Percentiles rank a stretch among this genome's conserved stretches.
These are phyloP conservation scores for Calliphora vicina DNA, from an alignment of 1,140 invertebrate genomes.

Conservation along the genomic window DNA sequence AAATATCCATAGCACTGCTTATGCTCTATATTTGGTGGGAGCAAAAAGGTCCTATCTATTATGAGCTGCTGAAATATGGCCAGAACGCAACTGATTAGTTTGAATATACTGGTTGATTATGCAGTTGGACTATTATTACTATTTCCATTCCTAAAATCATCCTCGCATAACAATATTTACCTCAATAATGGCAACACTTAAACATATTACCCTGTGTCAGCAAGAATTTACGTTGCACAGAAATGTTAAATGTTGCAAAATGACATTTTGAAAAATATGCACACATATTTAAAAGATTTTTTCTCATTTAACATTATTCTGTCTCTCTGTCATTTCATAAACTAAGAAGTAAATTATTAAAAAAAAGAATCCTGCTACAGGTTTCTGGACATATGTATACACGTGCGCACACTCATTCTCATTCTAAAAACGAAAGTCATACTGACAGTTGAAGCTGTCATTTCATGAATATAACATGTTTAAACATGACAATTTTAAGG, in stretches of 20 bases:
- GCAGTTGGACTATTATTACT: too few species aligned
- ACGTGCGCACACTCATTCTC: not conserved
- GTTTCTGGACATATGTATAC: not conserved
- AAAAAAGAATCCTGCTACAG: not conserved
- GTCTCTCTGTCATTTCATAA: constrained; percentile 25
- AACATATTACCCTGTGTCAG: not conserved
- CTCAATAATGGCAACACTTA: not conserved
- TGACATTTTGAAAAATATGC: constrained; percentile 15
- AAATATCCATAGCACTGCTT: too few species aligned
- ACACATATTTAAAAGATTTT: not conserved
- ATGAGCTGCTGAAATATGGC: too few species aligned
- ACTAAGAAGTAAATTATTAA: not conserved
- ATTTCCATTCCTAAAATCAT: too few species aligned
- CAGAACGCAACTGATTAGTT: too few species aligned
- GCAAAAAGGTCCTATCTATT: too few species aligned
- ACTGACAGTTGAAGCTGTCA: not conserved
- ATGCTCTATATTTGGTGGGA: too few species aligned
- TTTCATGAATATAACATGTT: not conserved
- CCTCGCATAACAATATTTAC: not conserved
- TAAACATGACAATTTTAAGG: not conserved
- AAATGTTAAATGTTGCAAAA: not conserved
- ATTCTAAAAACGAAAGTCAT: not conserved
- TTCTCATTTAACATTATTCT: constrained; percentile 24
- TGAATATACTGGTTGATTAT: too few species aligned
- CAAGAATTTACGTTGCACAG: not conserved